Evolutionary conservation across 2,888 invertebrate genomes (phyloP), one percentile per base, ranked within the genome.

Genomic region (Achlya flavicornis): DNA sequence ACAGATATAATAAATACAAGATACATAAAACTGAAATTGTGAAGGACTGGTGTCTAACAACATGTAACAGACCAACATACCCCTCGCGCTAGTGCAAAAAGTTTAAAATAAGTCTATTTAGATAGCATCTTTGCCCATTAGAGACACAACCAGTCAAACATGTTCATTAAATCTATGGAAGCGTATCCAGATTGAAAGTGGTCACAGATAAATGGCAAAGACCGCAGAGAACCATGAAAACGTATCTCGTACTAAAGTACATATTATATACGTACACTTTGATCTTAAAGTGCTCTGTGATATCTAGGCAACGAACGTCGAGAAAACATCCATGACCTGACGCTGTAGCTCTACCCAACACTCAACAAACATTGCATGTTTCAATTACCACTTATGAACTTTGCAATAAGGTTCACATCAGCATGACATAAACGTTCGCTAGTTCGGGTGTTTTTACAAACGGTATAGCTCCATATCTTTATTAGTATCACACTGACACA

Each of bases 401-500:
- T 14, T 14, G 26, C 4, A 53, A 14, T 60, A 60, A 60, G 60
- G 60, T 41, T 43, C 12, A 60, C 16, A 41, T 60, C 41, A 6
- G 41, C 60, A 5, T 60, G 33, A 60, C 6, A 48, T 16, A 53
- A 53, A 53, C 53, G 53, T 53, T 53, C 11, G n/a, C 16, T 26
- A 41, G 19, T 41, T 59, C 33, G 41, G 19, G 41, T 60, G 41
- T 41, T 43, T 26, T 33, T 41, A 41, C 41, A 19, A 41, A 60
- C 53, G 19, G 53, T 53, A 53, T n/a, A 53, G 53, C 19, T 48
- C 48, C 53, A 53, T 53, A 19, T 19, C 19, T 33, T 12, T 43
- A 16, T 38, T 16, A 32, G 60, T 26, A 41, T 60, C 41, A 26
- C 14, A 41, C 60, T 41, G 60, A 60, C 60, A 60, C 41, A 60